A percentile compares a stretch with the other conserved stretches of the same genome.
These are phyloP conservation scores for Halcyon smyrnensis DNA, from an alignment of 2,797 vertebrate genomes.

Conservation along the genomic window DNA sequence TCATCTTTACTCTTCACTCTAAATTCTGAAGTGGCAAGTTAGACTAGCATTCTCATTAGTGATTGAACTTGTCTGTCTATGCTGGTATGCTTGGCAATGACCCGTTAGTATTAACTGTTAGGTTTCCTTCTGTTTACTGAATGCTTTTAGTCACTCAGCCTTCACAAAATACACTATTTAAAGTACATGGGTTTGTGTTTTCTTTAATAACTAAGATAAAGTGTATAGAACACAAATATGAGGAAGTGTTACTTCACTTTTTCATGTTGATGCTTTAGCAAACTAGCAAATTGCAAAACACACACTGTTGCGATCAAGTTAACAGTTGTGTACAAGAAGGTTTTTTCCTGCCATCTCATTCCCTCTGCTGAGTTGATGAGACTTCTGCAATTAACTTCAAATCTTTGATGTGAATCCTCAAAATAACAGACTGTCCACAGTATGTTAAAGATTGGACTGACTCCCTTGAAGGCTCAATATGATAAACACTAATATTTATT, in stretches of 20 bases:
- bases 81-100: background rate
- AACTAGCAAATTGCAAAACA: background rate
- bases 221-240: background rate
- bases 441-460: background rate
- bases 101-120: background rate
- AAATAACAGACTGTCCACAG: background rate
- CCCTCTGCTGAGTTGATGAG: background rate
- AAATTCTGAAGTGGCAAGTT: background rate
- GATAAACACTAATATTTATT: background rate
- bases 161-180: background rate
- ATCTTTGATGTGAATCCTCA: background rate
- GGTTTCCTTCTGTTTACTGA: background rate
- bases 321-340: background rate
- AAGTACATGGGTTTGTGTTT: background rate
- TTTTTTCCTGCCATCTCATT: background rate
- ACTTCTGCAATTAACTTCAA: background rate
- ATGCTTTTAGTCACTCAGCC: background rate
- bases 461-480: background rate
- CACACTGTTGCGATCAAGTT: background rate
- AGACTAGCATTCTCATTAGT: background rate
- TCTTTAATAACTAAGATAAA: background rate
- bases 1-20: background rate
- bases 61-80: conserved; percentile 21
- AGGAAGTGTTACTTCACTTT: background rate
- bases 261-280: background rate